A percentile compares a stretch with the other conserved stretches of the same genome.
These are phyloP conservation scores for Strongylocentrotus purpuratus DNA, from an alignment of 35 echinoderm and acorn worm genomes.

Conservation along the genomic window DNA sequence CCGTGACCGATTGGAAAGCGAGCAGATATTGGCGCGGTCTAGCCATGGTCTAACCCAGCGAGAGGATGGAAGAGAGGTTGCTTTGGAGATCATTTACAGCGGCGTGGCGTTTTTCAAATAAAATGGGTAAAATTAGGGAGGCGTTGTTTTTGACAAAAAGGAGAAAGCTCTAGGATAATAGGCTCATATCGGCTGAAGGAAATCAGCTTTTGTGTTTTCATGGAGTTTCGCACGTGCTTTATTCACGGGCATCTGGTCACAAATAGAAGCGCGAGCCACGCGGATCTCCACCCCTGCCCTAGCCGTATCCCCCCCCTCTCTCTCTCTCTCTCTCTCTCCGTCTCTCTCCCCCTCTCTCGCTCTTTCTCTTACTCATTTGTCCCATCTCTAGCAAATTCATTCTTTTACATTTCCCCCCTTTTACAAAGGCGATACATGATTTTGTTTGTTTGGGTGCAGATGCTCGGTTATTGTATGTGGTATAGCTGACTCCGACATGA, in stretches of 20 bases:
- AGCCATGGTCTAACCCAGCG: not conserved
- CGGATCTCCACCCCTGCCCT: not conserved
- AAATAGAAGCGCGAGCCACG: not conserved
- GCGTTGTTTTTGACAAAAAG: not conserved
- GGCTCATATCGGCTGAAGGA: not conserved
- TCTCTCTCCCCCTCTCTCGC: not conserved
- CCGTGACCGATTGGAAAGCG: not conserved
- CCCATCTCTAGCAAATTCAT: not conserved
- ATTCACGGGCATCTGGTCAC: not conserved
- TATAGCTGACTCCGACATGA: too few species aligned
- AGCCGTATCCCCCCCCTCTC: not conserved
- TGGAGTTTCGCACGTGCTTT: constrained; percentile 8
- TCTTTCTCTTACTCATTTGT: not conserved
- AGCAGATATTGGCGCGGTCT: not conserved
- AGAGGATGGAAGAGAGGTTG: not conserved
- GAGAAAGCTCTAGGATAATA: not conserved
- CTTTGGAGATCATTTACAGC: not conserved
- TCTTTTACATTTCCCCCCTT: not conserved
- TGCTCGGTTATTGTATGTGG: not conserved
- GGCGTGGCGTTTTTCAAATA: not conserved
- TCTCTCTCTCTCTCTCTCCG: not conserved
- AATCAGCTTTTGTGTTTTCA: not conserved
- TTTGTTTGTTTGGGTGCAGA: not conserved
- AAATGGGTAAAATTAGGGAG: not conserved
- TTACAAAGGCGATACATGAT: not conserved